These are phyloP conservation scores for Herpetotheres cachinnans DNA, from an alignment of 2,113 vertebrate species.

Conservation along the genomic window DNA sequence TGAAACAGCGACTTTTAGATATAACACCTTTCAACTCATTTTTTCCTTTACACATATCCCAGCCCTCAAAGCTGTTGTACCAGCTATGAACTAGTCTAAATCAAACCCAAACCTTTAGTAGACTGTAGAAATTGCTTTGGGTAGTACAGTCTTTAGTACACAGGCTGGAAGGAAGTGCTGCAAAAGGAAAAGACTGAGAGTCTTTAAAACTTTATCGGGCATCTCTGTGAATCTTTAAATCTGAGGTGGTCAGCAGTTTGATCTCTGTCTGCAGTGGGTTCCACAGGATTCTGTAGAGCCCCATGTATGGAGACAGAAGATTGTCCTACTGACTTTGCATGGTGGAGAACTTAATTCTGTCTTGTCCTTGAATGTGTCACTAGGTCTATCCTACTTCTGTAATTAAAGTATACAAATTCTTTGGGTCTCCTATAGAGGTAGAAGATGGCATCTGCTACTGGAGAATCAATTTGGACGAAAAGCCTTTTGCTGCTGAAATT, in stretches of 20 bases:
- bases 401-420: background rate
- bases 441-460: background rate
- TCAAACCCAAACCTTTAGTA: background rate
- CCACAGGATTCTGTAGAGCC: background rate
- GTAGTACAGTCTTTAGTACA: background rate
- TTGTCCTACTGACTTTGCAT: background rate
- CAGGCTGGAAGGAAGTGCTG: background rate
- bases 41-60: background rate
- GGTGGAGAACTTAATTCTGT: background rate
- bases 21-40: background rate
- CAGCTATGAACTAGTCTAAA: background rate
- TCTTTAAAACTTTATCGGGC: background rate
- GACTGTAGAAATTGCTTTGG: background rate
- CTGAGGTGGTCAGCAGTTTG: background rate
- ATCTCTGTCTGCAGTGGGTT: background rate
- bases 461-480: background rate
- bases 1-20: background rate
- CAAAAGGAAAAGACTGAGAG: background rate
- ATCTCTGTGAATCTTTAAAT: background rate
- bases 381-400: background rate
- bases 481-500: background rate
- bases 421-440: background rate
- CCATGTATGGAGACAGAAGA: background rate
- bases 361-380: background rate
- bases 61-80: background rate